Evolutionary conservation across 1,140 invertebrate species (phyloP), one percentile per base, ranked within the genome.

Genomic region (Drosophila punjabiensis): DNA sequence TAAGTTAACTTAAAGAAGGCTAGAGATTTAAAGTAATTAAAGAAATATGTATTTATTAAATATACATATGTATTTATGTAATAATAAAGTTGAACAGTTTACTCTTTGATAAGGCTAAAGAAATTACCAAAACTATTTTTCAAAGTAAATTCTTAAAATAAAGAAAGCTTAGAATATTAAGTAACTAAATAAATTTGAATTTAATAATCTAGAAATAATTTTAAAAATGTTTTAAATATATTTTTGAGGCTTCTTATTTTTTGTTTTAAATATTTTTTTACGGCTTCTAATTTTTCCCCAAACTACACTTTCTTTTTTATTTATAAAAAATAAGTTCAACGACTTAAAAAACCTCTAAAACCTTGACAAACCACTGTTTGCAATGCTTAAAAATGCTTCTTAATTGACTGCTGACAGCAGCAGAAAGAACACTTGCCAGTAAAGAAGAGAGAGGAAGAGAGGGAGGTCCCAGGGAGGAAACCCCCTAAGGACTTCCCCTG

Each of bases 361-460:
- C 9, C 16, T n/a, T 2, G 0, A 10, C 8, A 13, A 43, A 16
- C 43, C 67, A 30, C 7, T 37, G 24, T 3, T 18, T 30, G 24
- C 3, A 10, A 35, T 16, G 35, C 33, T 24, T 16, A 74, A 62
- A 74, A 74, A 43, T 61, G 30, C 18, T 24, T 73, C 37, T 61
- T 74, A 73, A 74, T 74, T 74, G 70, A 74, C 68, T 73, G 68
- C 70, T 39, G 67, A 52, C 68, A 68, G 52, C 50, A 41, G 69
- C 20, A 35, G 30, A 24, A 58, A 16, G 43, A 14, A 39, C 11
- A 66, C 63, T 41, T 11, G 52, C 30, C 6, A 11, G 30, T 13
- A n/a, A 3, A 16, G 18, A 3, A 16, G 24, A 28, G 43, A 7
- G 20, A 9, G 43, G 24, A 24, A 20, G 18, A 20, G 14, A 1